Evolutionary conservation across 2,113 vertebrate genomes (phyloP).

Genomic region (Tyto alba): DNA sequence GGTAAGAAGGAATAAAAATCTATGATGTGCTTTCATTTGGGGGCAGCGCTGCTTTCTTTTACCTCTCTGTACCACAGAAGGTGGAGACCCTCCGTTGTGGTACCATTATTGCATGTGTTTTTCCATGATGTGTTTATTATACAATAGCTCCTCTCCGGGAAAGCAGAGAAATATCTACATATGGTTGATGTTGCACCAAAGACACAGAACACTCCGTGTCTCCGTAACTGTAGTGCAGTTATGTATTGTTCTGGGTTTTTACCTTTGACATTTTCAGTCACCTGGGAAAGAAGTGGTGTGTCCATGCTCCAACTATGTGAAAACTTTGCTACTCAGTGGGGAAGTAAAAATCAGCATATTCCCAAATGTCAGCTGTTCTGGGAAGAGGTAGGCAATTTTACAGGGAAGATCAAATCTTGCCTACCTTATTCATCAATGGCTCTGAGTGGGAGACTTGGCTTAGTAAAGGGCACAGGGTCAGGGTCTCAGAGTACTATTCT

Average conservation of each 20-base stretch:
- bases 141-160: not conserved
- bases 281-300: not conserved
- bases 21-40: not conserved
- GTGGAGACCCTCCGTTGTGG: not conserved
- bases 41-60: not conserved
- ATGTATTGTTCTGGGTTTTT: not conserved
- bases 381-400: not conserved
- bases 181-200: not conserved
- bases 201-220: not conserved
- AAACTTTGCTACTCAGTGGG: not conserved
- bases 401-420: not conserved
- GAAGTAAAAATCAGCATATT: not conserved
- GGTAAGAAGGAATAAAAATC: not conserved
- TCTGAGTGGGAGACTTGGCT: not conserved
- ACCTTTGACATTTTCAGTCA: not conserved
- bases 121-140: not conserved
- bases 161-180: not conserved
- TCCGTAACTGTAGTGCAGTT: rapidly evolving
- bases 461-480: not conserved
- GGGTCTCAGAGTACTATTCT: not conserved
- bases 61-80: not conserved
- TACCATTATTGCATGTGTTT: not conserved
- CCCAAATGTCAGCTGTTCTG: not conserved
- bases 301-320: not conserved
- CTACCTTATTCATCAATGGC: too few relatives aligned